A percentile compares a stretch with the other conserved stretches of the same genome.
phyloP scores from a whole-genome alignment of 1,140 invertebrate species.

The Contarinia nasturtii region DNA sequence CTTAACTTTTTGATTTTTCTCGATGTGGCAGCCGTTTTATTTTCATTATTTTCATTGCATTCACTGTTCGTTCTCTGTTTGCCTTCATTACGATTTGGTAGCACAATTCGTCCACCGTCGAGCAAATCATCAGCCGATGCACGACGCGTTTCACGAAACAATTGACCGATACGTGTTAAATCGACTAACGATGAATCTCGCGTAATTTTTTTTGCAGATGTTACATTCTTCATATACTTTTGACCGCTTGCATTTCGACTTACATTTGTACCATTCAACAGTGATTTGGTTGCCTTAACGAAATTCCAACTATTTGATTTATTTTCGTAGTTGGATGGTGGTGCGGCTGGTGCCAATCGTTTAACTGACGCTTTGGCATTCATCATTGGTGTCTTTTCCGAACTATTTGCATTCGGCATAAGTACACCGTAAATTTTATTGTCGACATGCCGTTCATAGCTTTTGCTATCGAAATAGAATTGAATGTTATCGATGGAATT shows the following conservation, averaged over 20 bases:
- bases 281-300: neutral
- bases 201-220: neutral
- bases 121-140: too few relatives aligned
- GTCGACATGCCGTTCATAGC: constrained; percentile 4
- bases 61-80: too few relatives aligned
- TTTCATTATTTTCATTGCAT: neutral
- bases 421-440: constrained; percentile 3
- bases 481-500: constrained; percentile 3
- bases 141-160: neutral
- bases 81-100: too few relatives aligned
- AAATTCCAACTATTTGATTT: constrained; percentile 1
- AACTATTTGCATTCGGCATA: neutral
- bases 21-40: neutral
- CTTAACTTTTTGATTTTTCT: neutral
- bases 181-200: neutral
- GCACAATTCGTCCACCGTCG: too few relatives aligned
- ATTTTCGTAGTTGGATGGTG: neutral
- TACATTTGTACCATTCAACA: too few relatives aligned
- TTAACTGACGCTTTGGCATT: neutral
- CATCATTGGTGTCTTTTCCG: neutral
- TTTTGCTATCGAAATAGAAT: constrained; percentile 4
- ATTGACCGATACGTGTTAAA: neutral
- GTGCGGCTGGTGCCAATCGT: too few relatives aligned
- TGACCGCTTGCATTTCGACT: too few relatives aligned
- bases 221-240: neutral